Percentiles rank a stretch among this genome's conserved stretches.
Evolutionary conservation across 2,113 vertebrate species (phyloP).

Genomic region (Echinops telfairi): DNA sequence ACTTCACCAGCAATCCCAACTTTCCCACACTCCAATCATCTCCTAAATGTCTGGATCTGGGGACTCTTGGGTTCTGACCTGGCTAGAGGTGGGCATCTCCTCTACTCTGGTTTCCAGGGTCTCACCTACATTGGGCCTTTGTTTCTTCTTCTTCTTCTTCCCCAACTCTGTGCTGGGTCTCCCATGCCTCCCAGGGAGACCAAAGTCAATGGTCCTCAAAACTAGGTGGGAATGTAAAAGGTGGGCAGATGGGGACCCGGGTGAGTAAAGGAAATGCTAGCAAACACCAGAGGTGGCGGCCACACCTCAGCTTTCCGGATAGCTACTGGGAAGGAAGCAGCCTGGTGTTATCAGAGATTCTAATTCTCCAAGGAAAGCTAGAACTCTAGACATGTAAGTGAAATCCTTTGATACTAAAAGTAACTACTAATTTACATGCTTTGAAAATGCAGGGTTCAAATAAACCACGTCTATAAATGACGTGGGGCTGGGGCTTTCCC

Average conservation of each 20-base stretch:
- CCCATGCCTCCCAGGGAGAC: background rate
- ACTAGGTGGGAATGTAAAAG: background rate
- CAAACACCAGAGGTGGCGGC: background rate
- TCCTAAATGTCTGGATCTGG: background rate
- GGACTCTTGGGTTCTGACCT: background rate
- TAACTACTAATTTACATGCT: background rate
- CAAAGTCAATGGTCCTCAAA: background rate
- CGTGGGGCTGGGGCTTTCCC: background rate
- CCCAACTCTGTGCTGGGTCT: background rate
- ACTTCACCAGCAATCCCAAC: background rate
- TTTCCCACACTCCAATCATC: background rate
- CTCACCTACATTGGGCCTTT: background rate
- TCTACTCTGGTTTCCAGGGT: background rate
- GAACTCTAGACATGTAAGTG: background rate
- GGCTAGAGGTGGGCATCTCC: background rate
- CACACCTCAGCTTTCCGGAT: fast-evolving
- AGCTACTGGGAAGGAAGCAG: background rate
- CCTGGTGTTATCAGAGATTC: background rate
- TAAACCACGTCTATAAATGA: background rate
- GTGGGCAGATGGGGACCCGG: background rate
- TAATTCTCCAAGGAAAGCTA: background rate
- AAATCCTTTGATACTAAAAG: background rate
- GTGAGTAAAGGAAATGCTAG: background rate
- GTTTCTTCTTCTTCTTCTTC: background rate
- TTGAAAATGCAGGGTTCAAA: background rate